phyloP scores from a whole-genome alignment of 2,888 invertebrate genomes.

The Drosophila neonasuta region DNA sequence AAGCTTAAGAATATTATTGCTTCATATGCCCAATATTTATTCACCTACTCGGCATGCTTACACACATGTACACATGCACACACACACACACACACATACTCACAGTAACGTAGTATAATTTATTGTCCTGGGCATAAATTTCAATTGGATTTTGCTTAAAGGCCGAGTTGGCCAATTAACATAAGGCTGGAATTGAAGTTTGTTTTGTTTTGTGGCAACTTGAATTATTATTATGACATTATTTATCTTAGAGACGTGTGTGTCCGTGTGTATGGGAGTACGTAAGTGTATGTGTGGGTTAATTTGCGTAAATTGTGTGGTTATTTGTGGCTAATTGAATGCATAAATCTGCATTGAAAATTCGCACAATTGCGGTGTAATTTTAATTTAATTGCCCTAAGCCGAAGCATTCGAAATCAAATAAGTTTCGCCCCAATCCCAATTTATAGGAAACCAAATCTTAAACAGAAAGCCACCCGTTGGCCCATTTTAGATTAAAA shows the following conservation, averaged over 20 bases:
- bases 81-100: constrained; percentile 1
- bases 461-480: constrained; percentile 3
- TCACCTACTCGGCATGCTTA: constrained; percentile 13
- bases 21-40: constrained; percentile 20
- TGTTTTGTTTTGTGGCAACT: constrained; percentile 62
- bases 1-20: constrained; percentile 40
- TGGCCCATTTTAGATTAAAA: constrained; percentile 55
- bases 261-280: neutral
- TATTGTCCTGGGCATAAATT: constrained; percentile 48
- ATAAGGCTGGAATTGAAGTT: constrained; percentile 46
- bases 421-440: constrained; percentile 6
- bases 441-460: constrained; percentile 12
- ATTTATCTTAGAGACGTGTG: constrained; percentile 45
- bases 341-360: constrained; percentile 55
- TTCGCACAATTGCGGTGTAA: constrained; percentile 46
- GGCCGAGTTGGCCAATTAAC: constrained; percentile 31
- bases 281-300: constrained; percentile 32
- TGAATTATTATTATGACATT: constrained; percentile 65
- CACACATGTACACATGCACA: neutral
- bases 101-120: constrained; percentile 5
- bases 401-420: constrained; percentile 12
- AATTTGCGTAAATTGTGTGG: constrained; percentile 66
- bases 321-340: constrained; percentile 70
- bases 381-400: constrained; percentile 55
- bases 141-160: constrained; percentile 59